A percentile compares a stretch with the other conserved stretches of the same genome.
Evolutionary conservation across 2,888 invertebrate species (phyloP).

Genomic region (Dicyrtoma fusca): DNA sequence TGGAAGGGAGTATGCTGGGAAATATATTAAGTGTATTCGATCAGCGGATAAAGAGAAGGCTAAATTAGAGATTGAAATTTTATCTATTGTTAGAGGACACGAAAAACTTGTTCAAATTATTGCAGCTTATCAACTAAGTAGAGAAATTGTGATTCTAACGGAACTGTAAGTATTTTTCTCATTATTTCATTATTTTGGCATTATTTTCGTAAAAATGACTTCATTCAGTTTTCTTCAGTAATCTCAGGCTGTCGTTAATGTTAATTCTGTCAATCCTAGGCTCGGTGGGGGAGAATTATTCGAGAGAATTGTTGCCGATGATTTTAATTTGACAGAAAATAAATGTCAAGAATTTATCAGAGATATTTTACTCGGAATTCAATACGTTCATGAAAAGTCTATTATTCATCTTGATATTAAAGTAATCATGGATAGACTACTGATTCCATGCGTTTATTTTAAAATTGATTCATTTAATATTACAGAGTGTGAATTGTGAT

Average conservation of each 20-base stretch:
- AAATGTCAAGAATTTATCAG: slow-evolving; percentile 74
- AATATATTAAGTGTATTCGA: slow-evolving; percentile 76
- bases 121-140: slow-evolving; percentile 76
- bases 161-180: slow-evolving; percentile 72
- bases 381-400: slow-evolving; percentile 81
- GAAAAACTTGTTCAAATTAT: slow-evolving; percentile 81
- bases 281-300: slow-evolving; percentile 92
- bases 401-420: slow-evolving; percentile 90
- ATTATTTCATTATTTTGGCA: no score
- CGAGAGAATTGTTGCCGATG: slow-evolving; percentile 88
- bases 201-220: no score
- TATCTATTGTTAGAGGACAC: slow-evolving; percentile 77
- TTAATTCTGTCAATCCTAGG: slow-evolving; percentile 63
- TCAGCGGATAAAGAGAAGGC: slow-evolving; percentile 75
- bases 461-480: slow-evolving; percentile 79
- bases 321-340: slow-evolving; percentile 86
- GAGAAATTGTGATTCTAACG: slow-evolving; percentile 82
- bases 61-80: slow-evolving; percentile 80
- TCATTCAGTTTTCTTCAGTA: no score
- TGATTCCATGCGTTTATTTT: slow-evolving; percentile 58
- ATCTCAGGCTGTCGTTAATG: not conserved
- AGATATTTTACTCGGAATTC: slow-evolving; percentile 89
- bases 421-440: slow-evolving; percentile 61
- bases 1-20: slow-evolving; percentile 75
- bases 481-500: no score